Conservation (phyloP, 1,140 invertebrate genomes). For the Drosophila santomea region DNA sequence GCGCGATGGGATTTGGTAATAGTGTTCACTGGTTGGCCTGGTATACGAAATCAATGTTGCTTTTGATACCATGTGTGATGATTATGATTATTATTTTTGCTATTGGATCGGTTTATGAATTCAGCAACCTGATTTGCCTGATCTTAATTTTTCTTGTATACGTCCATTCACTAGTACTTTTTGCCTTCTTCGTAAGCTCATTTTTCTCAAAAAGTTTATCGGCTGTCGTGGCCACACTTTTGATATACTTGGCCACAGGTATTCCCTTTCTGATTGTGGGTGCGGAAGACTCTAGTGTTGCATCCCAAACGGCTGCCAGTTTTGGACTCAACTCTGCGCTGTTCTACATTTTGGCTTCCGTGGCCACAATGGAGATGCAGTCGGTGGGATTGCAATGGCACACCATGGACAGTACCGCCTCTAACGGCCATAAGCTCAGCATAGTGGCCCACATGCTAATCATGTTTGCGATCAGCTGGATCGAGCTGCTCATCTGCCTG, state of each 20-base stretch:
- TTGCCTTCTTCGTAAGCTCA: conserved; percentile 88
- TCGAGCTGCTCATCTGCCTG: conserved; percentile 86
- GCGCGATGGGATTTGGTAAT: conserved; percentile 92
- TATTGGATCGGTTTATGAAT: conserved; percentile 62
- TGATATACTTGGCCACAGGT: not conserved
- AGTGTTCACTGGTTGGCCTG: conserved; percentile 93
- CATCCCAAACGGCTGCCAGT: not conserved
- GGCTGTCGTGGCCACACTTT: not conserved
- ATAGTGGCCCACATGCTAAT: conserved; percentile 84
- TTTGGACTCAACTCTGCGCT: conserved; percentile 13
- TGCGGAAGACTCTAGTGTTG: not conserved
- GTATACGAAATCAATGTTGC: conserved; percentile 90
- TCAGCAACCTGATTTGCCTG: not conserved
- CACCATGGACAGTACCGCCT: conserved; percentile 1
- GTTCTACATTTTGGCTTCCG: not conserved
- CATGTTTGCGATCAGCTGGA: conserved; percentile 85
- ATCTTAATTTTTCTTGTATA: conserved; percentile 6
- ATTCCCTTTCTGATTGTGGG: conserved; percentile 71
- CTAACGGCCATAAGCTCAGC: conserved; percentile 84
- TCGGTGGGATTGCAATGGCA: conserved; percentile 1
- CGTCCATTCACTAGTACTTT: conserved; percentile 70
- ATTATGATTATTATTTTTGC: conserved; percentile 52
- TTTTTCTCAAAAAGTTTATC: conserved; percentile 84
- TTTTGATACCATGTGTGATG: conserved; percentile 82
- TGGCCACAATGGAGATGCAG: not conserved